These are phyloP conservation scores for Lepidostoma basale DNA, from an alignment of 1,140 invertebrate species.

Conservation along the genomic window DNA sequence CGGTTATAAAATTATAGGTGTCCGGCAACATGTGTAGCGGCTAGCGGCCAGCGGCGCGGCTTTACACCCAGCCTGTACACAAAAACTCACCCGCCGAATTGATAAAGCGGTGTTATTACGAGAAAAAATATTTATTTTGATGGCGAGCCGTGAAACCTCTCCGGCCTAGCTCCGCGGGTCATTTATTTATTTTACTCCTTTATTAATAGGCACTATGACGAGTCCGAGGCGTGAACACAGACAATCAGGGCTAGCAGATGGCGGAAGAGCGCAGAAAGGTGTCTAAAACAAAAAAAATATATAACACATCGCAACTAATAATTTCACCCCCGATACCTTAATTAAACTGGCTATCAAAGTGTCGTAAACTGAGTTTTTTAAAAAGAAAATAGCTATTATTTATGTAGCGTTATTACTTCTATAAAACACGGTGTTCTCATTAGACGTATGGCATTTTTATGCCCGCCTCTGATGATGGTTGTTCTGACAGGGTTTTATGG, in stretches of 20 bases:
- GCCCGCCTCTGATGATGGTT: background rate
- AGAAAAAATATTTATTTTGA: slow-evolving; percentile 47
- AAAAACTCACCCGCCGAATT: slow-evolving; percentile 28
- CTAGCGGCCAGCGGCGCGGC: slow-evolving; percentile 42
- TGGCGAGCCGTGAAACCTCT: slow-evolving; percentile 39
- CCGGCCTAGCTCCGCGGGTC: background rate
- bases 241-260: slow-evolving; percentile 12
- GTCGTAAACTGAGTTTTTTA: background rate
- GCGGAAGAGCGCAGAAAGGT: too few relatives aligned
- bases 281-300: background rate
- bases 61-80: slow-evolving; percentile 7
- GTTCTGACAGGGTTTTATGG: background rate
- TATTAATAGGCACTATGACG: slow-evolving; percentile 18
- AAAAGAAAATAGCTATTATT: background rate
- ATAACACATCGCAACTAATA: background rate
- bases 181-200: slow-evolving; percentile 25
- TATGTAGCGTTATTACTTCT: background rate
- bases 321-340: slow-evolving; percentile 5
- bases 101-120: slow-evolving; percentile 47
- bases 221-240: slow-evolving; percentile 4
- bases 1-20: slow-evolving; percentile 46
- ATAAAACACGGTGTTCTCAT: background rate
- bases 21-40: slow-evolving; percentile 41
- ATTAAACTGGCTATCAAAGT: slow-evolving; percentile 9
- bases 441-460: background rate